Percentiles rank a stretch among this genome's conserved stretches.
Evolutionary conservation across 2,797 vertebrate genomes (phyloP).

Genomic region (Pangasius djambal): DNA sequence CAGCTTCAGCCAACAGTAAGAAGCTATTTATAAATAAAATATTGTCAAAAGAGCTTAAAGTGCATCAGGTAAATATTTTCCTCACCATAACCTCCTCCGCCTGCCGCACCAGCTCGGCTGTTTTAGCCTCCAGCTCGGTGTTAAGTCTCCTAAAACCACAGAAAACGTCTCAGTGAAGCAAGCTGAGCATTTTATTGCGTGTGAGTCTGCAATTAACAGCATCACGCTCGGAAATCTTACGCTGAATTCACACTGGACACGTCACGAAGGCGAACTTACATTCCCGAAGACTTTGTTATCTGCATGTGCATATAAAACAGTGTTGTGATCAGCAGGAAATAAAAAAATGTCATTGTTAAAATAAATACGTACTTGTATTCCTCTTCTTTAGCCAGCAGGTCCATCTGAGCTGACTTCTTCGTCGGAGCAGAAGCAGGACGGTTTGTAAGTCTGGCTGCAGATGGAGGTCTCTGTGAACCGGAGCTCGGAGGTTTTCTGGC

Average conservation of each 20-base stretch:
- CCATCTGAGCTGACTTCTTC: slow-evolving; percentile 58
- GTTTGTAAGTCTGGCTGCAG: slow-evolving; percentile 32
- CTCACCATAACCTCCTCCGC: slow-evolving; percentile 90
- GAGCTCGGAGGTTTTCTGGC: slow-evolving; percentile 59
- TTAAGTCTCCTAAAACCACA: slow-evolving; percentile 81
- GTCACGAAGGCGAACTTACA: not conserved
- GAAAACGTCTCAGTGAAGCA: not conserved
- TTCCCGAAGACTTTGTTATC: not conserved
- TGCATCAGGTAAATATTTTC: not conserved
- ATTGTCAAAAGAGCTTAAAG: not conserved
- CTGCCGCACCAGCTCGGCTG: slow-evolving; percentile 83
- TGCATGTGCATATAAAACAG: not conserved
- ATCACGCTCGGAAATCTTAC: not conserved
- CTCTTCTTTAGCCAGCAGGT: slow-evolving; percentile 79
- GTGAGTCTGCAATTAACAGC: not conserved
- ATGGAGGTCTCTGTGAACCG: slow-evolving; percentile 51
- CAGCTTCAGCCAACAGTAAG: not conserved
- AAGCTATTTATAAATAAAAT: no score
- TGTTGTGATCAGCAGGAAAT: not conserved
- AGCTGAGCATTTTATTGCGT: not conserved
- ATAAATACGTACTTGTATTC: slow-evolving; percentile 80
- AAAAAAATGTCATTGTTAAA: not conserved
- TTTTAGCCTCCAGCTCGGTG: slow-evolving; percentile 92
- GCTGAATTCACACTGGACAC: not conserved
- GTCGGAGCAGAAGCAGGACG: slow-evolving; percentile 60